Evolutionary conservation across 2,113 vertebrate species (phyloP), one percentile per base, ranked within the genome.

Genomic region (Blennius ocellaris): DNA sequence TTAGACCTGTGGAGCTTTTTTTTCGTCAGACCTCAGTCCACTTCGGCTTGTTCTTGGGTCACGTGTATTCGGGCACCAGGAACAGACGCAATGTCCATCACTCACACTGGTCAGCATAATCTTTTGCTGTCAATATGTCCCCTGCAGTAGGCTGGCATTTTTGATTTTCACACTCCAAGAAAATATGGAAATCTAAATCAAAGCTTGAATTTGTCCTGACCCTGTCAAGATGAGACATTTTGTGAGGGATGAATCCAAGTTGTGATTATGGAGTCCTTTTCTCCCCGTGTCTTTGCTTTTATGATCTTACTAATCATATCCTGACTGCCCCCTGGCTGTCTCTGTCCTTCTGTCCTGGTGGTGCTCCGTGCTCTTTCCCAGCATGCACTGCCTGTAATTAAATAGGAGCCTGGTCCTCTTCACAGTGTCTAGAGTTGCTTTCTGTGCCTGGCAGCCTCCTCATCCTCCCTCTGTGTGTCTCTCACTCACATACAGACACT

Each of bases 281-380:
- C 74, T 86, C 60, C 49, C 55, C 7, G 15, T 81, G 84, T 86
- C 86, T 90, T 90, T 90, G 82, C 84, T 90, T 90, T 88, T 88
- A 87, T 92, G 90, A 88, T 88, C 81, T 75, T 86, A 78, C 86
- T 92, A 90, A 90, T 90, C 88, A 86, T 80, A 88, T 87, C 86
- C 86, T 49, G 63, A 65, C 82, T 91, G 85, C 70, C 89, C 86
- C 87, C 90, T 89, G 86, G 88, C 85, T 82, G 77, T 64, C 80
- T 86, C 81, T 85, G 86, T 90, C 84, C 86, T 92, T 89, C 88
- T 87, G 81, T 90, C 85, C 84, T 87, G 76, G 69, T 89, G 78
- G 75, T 81, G 53, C 76, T 78, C 70, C 21, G 6, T 81, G 68
- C 87, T 89, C 76, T 86, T 88, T 89, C 83, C 89, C 82, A 89